Percentiles rank a stretch among this genome's conserved stretches.
Evolutionary conservation across 2,113 vertebrate genomes (phyloP).

Genomic region (Alosa alosa): DNA sequence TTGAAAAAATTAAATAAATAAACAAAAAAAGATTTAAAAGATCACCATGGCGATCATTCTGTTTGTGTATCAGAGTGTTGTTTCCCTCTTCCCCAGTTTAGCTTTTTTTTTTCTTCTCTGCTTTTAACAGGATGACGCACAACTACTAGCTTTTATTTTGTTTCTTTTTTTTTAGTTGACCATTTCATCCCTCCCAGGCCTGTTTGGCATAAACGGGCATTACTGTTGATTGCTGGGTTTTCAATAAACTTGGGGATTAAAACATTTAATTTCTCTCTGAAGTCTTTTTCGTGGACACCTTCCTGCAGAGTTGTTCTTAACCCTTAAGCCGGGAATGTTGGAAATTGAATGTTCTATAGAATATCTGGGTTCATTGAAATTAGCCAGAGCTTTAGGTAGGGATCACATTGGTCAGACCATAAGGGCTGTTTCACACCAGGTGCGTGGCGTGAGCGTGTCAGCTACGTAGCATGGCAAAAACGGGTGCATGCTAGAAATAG

Average conservation of each 20-base stretch:
- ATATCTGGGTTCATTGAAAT: no score
- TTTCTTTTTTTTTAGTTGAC: not conserved
- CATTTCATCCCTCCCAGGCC: constrained; percentile 2
- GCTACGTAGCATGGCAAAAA: no score
- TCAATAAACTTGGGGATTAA: constrained; percentile 40
- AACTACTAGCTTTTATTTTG: not conserved
- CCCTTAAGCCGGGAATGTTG: no score
- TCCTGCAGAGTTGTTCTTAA: no score
- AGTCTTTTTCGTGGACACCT: not conserved
- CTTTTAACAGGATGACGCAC: constrained; percentile 11
- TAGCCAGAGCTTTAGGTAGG: no score
- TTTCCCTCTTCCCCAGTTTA: not conserved
- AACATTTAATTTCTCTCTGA: not conserved
- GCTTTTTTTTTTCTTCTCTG: not conserved
- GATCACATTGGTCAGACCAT: no score
- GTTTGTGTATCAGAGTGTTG: not conserved
- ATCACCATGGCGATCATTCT: not conserved
- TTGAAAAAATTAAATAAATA: not conserved
- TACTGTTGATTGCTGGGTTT: constrained; percentile 29
- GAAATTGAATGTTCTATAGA: no score
- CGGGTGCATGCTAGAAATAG: no score
- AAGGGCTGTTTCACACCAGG: no score
- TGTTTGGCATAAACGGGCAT: not conserved
- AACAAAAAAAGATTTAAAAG: not conserved
- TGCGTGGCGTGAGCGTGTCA: no score